Conservation (phyloP, 92 coral and sea anemone species). For the Phenganax marumi region DNA sequence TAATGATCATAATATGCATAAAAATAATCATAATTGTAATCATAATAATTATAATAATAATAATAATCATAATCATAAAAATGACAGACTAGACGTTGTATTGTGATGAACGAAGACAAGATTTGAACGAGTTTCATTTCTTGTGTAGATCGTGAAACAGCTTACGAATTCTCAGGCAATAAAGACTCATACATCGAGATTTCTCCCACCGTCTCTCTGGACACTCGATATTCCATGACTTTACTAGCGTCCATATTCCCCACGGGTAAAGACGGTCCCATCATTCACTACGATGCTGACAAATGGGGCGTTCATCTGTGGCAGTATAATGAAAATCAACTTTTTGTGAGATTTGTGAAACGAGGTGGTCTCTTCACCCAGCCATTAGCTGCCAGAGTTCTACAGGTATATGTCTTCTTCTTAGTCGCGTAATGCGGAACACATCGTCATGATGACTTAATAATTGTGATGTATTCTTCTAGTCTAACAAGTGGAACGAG, state of each 20-base stretch:
- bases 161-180: slow-evolving; percentile 79
- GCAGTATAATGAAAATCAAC: slow-evolving; percentile 92
- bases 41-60: too few relatives aligned
- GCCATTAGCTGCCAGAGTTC: slow-evolving; percentile 88
- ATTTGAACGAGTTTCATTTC: too few relatives aligned
- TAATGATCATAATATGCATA: not conserved
- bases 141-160: slow-evolving; percentile 60
- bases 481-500: slow-evolving; percentile 93
- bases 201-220: slow-evolving; percentile 74
- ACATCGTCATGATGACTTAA: not conserved
- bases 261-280: slow-evolving; percentile 88
- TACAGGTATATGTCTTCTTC: slow-evolving; percentile 60
- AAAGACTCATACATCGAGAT: slow-evolving; percentile 86
- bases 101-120: too few relatives aligned
- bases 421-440: not conserved
- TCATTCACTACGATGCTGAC: slow-evolving; percentile 82
- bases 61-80: too few relatives aligned
- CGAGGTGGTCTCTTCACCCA: slow-evolving; percentile 93
- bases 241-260: slow-evolving; percentile 88
- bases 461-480: not conserved
- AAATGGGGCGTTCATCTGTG: slow-evolving; percentile 97
- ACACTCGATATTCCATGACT: slow-evolving; percentile 89
- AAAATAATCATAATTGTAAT: not conserved
- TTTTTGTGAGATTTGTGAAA: slow-evolving; percentile 90
- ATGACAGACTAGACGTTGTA: too few relatives aligned